Percentiles rank a stretch among this genome's conserved stretches.
These are phyloP conservation scores for Strigamia maritima DNA, from an alignment of 2,888 invertebrate species.

Conservation along the genomic window DNA sequence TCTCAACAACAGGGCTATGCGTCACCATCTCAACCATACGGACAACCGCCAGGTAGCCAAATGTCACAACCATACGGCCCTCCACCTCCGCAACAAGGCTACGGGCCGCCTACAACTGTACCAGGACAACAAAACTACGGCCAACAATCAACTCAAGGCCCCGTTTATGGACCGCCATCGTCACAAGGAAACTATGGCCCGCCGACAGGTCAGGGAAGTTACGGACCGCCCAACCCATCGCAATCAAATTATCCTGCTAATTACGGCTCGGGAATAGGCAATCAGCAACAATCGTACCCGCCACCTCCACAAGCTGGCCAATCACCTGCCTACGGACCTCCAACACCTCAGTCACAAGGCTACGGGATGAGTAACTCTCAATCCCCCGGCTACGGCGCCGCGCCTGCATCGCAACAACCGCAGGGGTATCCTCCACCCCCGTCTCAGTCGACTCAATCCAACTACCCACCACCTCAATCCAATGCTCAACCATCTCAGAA, in stretches of 20 bases:
- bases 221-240: not conserved
- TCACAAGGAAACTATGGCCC: slow-evolving; percentile 40
- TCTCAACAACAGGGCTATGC: slow-evolving; percentile 41
- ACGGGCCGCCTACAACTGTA: slow-evolving; percentile 39
- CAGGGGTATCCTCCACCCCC: not conserved
- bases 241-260: not conserved
- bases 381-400: slow-evolving; percentile 36
- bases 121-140: not conserved
- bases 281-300: slow-evolving; percentile 38
- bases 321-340: slow-evolving; percentile 34
- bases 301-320: slow-evolving; percentile 37
- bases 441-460: not conserved
- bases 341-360: slow-evolving; percentile 7
- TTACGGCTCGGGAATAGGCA: slow-evolving; percentile 35
- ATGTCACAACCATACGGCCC: slow-evolving; percentile 5
- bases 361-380: not conserved
- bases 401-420: slow-evolving; percentile 28
- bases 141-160: slow-evolving; percentile 36
- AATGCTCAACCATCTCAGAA: slow-evolving; percentile 5
- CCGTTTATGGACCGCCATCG: slow-evolving; percentile 39
- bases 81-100: slow-evolving; percentile 40
- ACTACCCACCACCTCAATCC: not conserved
- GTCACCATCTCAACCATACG: slow-evolving; percentile 41
- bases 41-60: slow-evolving; percentile 30
- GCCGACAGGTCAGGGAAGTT: slow-evolving; percentile 37